Evolutionary conservation across 2,888 invertebrate genomes (phyloP).

Genomic region (Prostheceraeus crozeri): DNA sequence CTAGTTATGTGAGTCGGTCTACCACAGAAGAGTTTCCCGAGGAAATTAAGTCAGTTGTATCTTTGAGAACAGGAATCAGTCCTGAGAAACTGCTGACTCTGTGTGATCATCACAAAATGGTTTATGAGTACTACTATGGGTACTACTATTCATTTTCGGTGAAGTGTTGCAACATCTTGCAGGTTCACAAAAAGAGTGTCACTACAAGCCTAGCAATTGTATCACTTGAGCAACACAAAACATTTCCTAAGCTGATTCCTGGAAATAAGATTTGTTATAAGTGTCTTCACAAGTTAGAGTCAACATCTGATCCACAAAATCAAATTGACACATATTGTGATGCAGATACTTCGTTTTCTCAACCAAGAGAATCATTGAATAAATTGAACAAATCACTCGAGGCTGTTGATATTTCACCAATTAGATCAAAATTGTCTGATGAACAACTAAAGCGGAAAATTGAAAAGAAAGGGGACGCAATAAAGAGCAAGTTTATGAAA

Average conservation of each 20-base stretch:
- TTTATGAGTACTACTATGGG: no score
- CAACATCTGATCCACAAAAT: no score
- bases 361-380: neutral
- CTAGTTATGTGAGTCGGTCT: neutral
- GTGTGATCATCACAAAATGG: constrained; percentile 20
- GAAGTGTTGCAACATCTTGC: constrained; percentile 1
- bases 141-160: constrained; percentile 4
- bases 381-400: constrained; percentile 6
- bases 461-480: constrained; percentile 1
- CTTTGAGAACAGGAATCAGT: constrained; percentile 23
- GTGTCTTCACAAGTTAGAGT: neutral
- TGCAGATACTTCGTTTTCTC: neutral
- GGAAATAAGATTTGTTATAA: constrained; percentile 20
- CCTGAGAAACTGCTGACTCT: constrained; percentile 3
- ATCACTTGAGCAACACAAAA: neutral
- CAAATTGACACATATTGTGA: no score
- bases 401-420: constrained; percentile 9
- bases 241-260: constrained; percentile 3
- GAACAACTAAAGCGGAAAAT: neutral
- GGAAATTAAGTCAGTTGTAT: neutral
- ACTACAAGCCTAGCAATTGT: constrained; percentile 13
- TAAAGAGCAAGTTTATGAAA: constrained; percentile 1
- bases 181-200: constrained; percentile 12
- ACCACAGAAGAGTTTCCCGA: neutral
- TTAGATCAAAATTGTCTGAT: constrained; percentile 13